Conservation (phyloP, 2,113 vertebrate species). For the Eublepharis macularius region DNA sequence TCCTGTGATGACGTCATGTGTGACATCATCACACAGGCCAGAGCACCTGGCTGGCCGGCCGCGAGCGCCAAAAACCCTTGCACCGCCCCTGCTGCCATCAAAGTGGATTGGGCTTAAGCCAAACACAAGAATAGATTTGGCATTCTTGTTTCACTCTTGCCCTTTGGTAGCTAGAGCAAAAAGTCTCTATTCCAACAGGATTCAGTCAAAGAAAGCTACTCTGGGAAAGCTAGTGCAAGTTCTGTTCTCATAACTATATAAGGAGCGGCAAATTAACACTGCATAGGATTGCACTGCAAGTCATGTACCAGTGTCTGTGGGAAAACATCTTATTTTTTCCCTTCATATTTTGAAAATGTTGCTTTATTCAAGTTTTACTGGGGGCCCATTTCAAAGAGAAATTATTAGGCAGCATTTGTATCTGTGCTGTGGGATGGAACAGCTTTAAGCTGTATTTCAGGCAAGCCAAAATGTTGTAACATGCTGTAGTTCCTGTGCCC, state of each 20-base stretch:
- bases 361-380: neutral
- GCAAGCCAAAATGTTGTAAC: neutral
- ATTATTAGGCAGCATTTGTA: neutral
- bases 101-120: neutral
- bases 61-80: no score
- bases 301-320: no score
- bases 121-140: neutral
- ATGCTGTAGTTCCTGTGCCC: neutral
- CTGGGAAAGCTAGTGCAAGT: neutral
- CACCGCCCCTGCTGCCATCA: neutral
- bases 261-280: no score
- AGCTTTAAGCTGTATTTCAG: neutral
- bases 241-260: no score
- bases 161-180: neutral
- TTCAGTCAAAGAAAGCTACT: neutral
- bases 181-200: neutral
- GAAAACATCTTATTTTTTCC: neutral
- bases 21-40: no score
- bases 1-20: no score
- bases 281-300: no score
- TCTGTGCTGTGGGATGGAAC: neutral
- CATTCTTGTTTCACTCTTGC: neutral
- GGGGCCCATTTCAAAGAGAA: neutral
- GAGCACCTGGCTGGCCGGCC: no score
- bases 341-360: neutral